Percentiles rank a stretch among this genome's conserved stretches.
phyloP scores from a whole-genome alignment of 2,888 invertebrate genomes.

The Melieria crassipennis region DNA sequence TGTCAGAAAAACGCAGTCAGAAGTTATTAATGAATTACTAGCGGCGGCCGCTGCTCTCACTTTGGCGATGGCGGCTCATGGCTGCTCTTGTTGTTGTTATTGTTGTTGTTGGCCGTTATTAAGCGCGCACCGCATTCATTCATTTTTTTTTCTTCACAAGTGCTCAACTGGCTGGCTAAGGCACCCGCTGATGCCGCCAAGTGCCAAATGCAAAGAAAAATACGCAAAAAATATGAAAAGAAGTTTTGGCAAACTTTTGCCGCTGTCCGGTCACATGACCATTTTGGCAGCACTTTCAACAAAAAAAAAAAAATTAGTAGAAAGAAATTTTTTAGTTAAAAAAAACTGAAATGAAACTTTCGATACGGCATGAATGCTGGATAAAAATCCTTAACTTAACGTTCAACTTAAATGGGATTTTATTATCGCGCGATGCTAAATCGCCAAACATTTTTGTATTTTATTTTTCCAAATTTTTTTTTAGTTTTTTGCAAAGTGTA shows the following conservation, averaged over 20 bases:
- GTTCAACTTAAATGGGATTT: slow-evolving; percentile 57
- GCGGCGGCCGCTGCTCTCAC: too few species aligned
- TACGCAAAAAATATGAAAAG: background rate
- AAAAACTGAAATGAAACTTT: background rate
- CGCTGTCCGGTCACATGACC: background rate
- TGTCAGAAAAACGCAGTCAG: too few species aligned
- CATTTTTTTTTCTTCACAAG: too few species aligned
- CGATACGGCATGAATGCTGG: background rate
- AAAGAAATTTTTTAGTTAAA: background rate
- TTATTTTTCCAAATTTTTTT: background rate
- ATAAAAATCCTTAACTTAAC: slow-evolving; percentile 48
- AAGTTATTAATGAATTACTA: too few species aligned
- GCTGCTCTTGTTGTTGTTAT: too few species aligned
- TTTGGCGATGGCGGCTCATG: too few species aligned
- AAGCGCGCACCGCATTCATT: too few species aligned
- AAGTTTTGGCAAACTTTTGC: background rate
- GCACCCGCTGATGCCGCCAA: background rate
- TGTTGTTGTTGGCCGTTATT: too few species aligned
- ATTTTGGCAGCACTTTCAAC: background rate
- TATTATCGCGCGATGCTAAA: slow-evolving; percentile 52
- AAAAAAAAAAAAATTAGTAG: background rate
- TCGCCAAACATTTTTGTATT: slow-evolving; percentile 43
- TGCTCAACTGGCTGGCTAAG: too few species aligned
- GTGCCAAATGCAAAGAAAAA: background rate
- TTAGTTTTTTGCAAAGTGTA: background rate